Base-by-base conservation (phyloP, 2,113 vertebrate species). In the Neodontobutis hainanensis region DNA sequence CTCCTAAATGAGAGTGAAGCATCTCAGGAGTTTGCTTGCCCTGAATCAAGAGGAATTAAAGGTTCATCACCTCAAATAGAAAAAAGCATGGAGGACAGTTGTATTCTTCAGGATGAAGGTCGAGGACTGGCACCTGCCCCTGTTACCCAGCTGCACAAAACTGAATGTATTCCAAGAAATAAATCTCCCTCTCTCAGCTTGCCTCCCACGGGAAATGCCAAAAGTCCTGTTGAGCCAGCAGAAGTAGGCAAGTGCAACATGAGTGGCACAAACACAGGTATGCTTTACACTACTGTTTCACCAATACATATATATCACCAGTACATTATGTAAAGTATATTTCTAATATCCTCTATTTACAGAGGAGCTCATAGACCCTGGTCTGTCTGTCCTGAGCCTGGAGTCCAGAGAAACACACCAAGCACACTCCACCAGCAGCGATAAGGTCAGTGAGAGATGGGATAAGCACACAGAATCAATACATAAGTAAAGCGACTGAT, bases 291-390 rank as follows among this genome's bases (percentile, higher is more conserved):
- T 27, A 27, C 19, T 27, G 19, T 27, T 27, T 27, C 19, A 27
- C 51, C 60, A 35, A 15, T 38, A 38, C 7, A n/a, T n/a, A n/a
- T n/a, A n/a, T n/a, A n/a, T n/a, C n/a, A n/a, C n/a, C n/a, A 40
- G 5, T 34, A 11, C 50, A 32, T 53, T 27, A 27, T 34, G 3
- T 14, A 14, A 6, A n/a, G 11, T n/a, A 55, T 55, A 38, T 55
- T 4, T 4, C 5, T 14, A 55, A 38, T 38, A 34, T 55, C 6
- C 6, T 55, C 12, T 55, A 36, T 55, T 14, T 60, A 53, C 63
- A 93, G 92, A 90, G 14, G 89, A 91, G 58, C 83, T 87, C 50
- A 85, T 86, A 63, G 90, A 92, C 82, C 89, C 91, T 4, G 78
- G 84, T 52, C 65, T 92, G 65, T 92, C 87, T 43, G 89, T 92